Conservation (phyloP, 2,888 invertebrate genomes). For the Andrena haemorrhoa region DNA sequence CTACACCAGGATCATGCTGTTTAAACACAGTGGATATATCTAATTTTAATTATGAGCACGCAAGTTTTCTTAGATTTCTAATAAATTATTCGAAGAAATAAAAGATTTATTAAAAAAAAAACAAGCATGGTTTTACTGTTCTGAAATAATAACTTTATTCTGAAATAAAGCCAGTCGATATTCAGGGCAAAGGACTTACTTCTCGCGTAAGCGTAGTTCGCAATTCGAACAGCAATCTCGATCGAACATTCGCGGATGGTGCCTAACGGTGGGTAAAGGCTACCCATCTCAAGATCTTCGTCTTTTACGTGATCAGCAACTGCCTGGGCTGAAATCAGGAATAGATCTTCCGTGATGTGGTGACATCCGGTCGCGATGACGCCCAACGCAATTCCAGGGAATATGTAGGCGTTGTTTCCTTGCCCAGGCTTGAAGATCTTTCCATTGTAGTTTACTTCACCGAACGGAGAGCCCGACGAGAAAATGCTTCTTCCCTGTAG, state of each 20-base stretch:
- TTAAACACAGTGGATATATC: too few relatives aligned
- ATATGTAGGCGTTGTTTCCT: conserved; percentile 99
- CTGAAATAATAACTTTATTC: too few relatives aligned
- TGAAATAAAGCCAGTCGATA: background rate
- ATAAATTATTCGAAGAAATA: too few relatives aligned
- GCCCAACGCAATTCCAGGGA: conserved; percentile 98
- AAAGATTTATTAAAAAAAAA: too few relatives aligned
- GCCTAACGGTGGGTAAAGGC: conserved; percentile 96
- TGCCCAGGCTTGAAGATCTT: conserved; percentile 96
- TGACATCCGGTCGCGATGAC: conserved; percentile 96
- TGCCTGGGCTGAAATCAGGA: conserved; percentile 97
- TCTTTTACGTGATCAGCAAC: conserved; percentile 94
- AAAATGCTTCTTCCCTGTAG: conserved; percentile 95
- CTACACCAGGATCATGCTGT: background rate
- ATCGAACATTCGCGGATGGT: conserved; percentile 95
- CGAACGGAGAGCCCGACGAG: conserved; percentile 98
- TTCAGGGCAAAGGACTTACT: conserved; percentile 86
- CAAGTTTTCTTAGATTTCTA: too few relatives aligned
- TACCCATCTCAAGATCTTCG: conserved; percentile 92
- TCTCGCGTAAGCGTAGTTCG: conserved; percentile 95
- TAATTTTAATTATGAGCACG: too few relatives aligned
- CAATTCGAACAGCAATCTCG: conserved; percentile 94
- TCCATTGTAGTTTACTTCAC: conserved; percentile 92
- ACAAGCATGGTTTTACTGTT: too few relatives aligned
- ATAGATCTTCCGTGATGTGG: conserved; percentile 97